Percentiles rank a stretch among this genome's conserved stretches.
phyloP scores from a whole-genome alignment of 2,888 invertebrate genomes.

The Xestia ashworthii region DNA sequence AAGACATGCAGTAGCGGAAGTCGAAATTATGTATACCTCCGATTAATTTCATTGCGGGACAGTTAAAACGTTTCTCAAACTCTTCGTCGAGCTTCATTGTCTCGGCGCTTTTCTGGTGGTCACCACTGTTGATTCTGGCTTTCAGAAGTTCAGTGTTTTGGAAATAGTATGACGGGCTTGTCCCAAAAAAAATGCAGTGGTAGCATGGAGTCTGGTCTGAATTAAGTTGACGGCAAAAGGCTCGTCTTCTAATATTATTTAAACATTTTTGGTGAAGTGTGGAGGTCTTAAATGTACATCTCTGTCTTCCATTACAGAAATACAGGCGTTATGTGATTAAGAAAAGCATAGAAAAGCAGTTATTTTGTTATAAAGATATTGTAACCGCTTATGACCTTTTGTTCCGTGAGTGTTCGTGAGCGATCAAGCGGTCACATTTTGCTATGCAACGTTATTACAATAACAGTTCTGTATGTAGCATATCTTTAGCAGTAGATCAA shows the following conservation, averaged over 20 bases:
- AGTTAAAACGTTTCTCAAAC: too few species aligned
- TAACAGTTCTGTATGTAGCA: slow-evolving; percentile 36
- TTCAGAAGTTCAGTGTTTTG: too few species aligned
- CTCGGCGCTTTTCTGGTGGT: too few species aligned
- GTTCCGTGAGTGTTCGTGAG: slow-evolving; percentile 33
- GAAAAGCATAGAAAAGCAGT: slow-evolving; percentile 1
- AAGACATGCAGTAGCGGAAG: neutral
- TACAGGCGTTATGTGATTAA: neutral
- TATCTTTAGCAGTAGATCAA: slow-evolving; percentile 37
- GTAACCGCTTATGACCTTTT: slow-evolving; percentile 55
- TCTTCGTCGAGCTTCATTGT: too few species aligned
- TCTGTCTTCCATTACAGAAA: neutral
- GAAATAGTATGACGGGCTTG: too few species aligned
- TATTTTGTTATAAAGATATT: slow-evolving; percentile 12
- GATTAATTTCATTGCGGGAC: too few species aligned
- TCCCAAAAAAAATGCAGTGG: too few species aligned
- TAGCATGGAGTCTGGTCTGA: neutral
- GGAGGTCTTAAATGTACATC: neutral
- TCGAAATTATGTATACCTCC: too few species aligned
- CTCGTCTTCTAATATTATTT: neutral
- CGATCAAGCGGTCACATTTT: slow-evolving; percentile 62
- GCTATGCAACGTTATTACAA: slow-evolving; percentile 52
- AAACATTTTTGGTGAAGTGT: neutral
- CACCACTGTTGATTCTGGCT: too few species aligned
- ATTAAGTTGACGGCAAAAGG: neutral